phyloP scores from a whole-genome alignment of 2,888 invertebrate genomes.

The Tiphia femorata region DNA sequence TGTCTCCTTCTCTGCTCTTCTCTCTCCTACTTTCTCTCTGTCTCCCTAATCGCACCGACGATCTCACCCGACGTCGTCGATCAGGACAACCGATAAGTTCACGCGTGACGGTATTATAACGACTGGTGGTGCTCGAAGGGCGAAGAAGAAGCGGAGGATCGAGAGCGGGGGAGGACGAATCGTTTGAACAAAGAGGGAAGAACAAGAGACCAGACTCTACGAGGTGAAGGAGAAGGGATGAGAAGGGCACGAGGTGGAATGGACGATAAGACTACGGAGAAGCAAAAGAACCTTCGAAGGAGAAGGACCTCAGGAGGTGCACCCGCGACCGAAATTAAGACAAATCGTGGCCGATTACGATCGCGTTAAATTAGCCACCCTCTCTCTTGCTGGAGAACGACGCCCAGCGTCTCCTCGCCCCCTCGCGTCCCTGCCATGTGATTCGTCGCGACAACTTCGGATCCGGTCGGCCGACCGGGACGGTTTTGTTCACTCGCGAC shows the following conservation, averaged over 20 bases:
- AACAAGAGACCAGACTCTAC: no score
- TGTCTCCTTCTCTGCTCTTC: no score
- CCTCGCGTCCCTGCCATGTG: slow-evolving; percentile 11
- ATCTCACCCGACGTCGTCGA: slow-evolving; percentile 10
- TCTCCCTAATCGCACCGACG: not conserved
- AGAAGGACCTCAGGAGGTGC: not conserved
- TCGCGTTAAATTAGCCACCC: slow-evolving; percentile 58
- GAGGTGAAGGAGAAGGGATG: slow-evolving; percentile 5
- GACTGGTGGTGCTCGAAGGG: not conserved
- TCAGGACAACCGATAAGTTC: slow-evolving; percentile 29
- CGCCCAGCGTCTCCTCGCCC: slow-evolving; percentile 27
- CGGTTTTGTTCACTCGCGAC: slow-evolving; percentile 4
- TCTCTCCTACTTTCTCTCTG: not conserved
- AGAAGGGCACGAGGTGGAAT: not conserved
- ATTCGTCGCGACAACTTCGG: no score
- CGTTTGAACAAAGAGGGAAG: no score
- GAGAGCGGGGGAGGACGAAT: not conserved
- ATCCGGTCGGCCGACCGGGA: slow-evolving; percentile 20
- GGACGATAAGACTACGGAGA: not conserved
- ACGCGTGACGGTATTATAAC: slow-evolving; percentile 41
- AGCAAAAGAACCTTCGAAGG: slow-evolving; percentile 4
- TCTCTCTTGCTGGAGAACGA: slow-evolving; percentile 25
- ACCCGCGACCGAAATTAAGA: slow-evolving; percentile 57
- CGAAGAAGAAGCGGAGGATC: slow-evolving; percentile 4
- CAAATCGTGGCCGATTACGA: slow-evolving; percentile 62